Conservation (phyloP, 1,140 invertebrate genomes). For the Zaprionus capensis region DNA sequence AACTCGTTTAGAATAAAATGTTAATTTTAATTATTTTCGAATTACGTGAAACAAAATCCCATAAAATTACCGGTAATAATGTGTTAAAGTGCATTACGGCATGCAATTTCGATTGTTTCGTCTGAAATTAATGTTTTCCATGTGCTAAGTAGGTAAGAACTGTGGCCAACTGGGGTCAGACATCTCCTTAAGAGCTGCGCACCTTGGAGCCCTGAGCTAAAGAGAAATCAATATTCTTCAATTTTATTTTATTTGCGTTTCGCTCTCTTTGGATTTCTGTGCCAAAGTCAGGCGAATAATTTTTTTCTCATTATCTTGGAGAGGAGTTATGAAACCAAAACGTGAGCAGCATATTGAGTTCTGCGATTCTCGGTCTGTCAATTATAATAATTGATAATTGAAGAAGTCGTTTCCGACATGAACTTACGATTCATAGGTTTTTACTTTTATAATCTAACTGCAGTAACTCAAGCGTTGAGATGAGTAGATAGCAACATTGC, state of each 20-base stretch:
- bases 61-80: constrained; percentile 11
- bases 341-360: background rate
- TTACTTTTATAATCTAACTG: background rate
- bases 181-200: constrained; percentile 12
- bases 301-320: constrained; percentile 3
- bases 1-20: constrained; percentile 32
- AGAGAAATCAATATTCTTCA: constrained; percentile 22
- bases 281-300: constrained; percentile 23
- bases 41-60: background rate
- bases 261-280: constrained; percentile 15
- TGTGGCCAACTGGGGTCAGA: background rate
- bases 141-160: background rate
- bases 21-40: constrained; percentile 6
- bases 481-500: background rate
- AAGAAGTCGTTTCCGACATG: constrained; percentile 1
- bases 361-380: constrained; percentile 1
- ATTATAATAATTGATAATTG: constrained; percentile 6
- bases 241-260: constrained; percentile 4
- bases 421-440: background rate
- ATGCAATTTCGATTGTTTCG: background rate
- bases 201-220: constrained; percentile 37
- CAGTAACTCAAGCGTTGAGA: background rate
- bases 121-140: constrained; percentile 3
- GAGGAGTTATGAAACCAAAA: constrained; percentile 1
- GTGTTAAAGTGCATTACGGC: constrained; percentile 28